phyloP scores from a whole-genome alignment of 2,113 vertebrate species.

The Cyphomyrus discorhynchus region DNA sequence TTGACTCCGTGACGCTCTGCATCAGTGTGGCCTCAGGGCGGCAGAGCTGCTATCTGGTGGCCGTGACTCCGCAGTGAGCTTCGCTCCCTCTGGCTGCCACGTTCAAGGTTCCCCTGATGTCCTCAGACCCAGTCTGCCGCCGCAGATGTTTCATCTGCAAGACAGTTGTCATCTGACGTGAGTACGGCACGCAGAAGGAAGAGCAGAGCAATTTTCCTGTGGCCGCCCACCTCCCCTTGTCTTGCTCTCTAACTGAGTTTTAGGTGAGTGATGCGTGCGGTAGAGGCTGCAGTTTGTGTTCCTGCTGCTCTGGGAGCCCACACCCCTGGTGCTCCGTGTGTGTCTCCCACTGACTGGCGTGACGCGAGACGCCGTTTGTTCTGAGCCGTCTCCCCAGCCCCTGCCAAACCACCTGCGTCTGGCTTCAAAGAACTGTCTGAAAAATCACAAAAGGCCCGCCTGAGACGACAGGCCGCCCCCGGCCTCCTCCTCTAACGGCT shows the following conservation, averaged over 20 bases:
- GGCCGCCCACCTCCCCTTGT: neutral
- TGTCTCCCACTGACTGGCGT: conserved; percentile 26
- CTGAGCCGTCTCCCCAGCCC: conserved; percentile 6
- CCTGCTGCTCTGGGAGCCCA: conserved; percentile 9
- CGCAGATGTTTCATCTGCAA: neutral
- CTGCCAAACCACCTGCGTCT: conserved; percentile 20
- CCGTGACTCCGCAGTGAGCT: neutral
- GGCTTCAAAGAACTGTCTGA: conserved; percentile 15
- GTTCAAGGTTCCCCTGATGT: neutral
- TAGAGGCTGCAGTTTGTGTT: neutral
- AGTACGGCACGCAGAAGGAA: neutral
- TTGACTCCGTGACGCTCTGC: neutral
- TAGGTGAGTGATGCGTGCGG: neutral
- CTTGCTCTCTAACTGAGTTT: neutral
- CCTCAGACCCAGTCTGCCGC: neutral
- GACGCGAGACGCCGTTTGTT: conserved; percentile 16
- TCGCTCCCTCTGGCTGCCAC: neutral
- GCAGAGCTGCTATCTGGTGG: neutral
- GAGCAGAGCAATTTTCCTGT: conserved; percentile 9
- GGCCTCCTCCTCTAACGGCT: conserved; percentile 8
- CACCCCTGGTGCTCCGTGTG: neutral
- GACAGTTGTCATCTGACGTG: neutral
- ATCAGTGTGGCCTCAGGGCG: neutral
- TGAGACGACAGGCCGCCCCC: neutral
- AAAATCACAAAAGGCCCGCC: conserved; percentile 3